Conservation (phyloP, 2,113 vertebrate species). For the Chrysemys picta region DNA sequence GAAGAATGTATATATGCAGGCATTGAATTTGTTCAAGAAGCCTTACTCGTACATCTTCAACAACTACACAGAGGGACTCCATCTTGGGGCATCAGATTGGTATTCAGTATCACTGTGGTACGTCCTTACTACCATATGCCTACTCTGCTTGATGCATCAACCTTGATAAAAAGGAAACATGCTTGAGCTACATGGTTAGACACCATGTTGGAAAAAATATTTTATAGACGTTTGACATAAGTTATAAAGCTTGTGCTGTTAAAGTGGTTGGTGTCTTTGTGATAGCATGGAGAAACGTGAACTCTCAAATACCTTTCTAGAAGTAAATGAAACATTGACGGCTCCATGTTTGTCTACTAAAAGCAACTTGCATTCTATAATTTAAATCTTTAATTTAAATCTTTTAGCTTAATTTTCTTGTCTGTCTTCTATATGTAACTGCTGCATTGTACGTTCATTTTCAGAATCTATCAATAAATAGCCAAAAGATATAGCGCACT, state of each 20-base stretch:
- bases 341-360: background rate
- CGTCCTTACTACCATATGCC: background rate
- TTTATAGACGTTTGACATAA: background rate
- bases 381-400: background rate
- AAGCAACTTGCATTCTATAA: background rate
- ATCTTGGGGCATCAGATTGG: background rate
- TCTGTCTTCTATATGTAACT: background rate
- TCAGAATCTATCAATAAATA: background rate
- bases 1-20: background rate
- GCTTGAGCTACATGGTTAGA: fast-evolving
- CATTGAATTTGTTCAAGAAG: background rate
- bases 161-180: background rate
- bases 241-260: background rate
- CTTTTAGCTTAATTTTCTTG: background rate
- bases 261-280: background rate
- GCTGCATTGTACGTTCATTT: background rate
- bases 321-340: background rate
- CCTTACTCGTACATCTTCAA: background rate
- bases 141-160: background rate
- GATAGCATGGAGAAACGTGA: background rate
- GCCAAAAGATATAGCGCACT: background rate
- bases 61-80: background rate
- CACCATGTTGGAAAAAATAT: background rate
- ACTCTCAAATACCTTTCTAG: background rate
- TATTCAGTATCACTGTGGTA: background rate